Conservation (phyloP, 2,113 vertebrate genomes). For the Neomonachus schauinslandi region DNA sequence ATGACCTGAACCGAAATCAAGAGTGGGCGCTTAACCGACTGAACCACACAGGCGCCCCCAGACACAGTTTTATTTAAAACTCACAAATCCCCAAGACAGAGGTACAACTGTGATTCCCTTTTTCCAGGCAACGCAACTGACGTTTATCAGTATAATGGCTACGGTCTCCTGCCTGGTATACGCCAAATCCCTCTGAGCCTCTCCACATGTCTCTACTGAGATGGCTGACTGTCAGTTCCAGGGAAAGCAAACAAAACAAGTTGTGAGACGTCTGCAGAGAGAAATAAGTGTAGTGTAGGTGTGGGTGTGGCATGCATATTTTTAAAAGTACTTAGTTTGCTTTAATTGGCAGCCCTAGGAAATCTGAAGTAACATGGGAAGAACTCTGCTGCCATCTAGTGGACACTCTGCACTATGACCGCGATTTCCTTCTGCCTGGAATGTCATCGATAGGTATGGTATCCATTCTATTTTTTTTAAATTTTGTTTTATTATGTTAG, state of each 20-base stretch:
- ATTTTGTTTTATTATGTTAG: too few relatives aligned
- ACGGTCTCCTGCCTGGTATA: accelerated
- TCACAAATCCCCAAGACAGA: not conserved
- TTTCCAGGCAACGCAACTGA: not conserved
- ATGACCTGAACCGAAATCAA: not conserved
- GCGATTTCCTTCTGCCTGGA: not conserved
- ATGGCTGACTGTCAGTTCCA: not conserved
- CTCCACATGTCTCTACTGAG: not conserved
- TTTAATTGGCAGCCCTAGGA: not conserved
- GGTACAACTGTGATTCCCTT: not conserved
- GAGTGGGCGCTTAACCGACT: not conserved
- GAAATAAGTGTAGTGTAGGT: not conserved
- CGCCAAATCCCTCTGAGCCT: not conserved
- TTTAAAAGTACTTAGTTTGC: not conserved
- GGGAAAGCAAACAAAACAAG: not conserved
- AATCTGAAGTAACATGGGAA: not conserved
- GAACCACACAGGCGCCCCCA: not conserved
- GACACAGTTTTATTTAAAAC: not conserved
- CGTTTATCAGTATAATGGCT: not conserved
- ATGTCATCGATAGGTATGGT: not conserved
- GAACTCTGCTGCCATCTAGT: slow-evolving; percentile 83
- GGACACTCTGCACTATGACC: not conserved
- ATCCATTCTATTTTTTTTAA: not conserved
- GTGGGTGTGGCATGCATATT: not conserved
- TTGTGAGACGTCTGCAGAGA: not conserved